phyloP scores from a whole-genome alignment of 2,888 invertebrate genomes.

The Cosmopolites sordidus region DNA sequence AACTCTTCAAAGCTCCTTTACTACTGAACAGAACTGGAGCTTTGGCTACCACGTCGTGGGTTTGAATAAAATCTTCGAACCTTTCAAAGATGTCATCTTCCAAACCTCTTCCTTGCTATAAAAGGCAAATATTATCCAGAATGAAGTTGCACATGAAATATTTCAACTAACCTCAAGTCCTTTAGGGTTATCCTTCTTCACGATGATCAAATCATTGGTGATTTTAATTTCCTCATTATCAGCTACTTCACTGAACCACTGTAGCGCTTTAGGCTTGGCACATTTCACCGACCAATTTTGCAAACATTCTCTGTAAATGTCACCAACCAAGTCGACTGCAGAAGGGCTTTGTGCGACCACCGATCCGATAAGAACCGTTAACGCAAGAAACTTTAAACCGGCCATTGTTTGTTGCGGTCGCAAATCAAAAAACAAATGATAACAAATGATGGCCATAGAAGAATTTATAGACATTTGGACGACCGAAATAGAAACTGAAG shows the following conservation, averaged over 20 bases:
- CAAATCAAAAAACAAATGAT: conserved; percentile 25
- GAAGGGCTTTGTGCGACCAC: conserved; percentile 43
- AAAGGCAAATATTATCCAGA: no score
- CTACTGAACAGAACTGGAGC: conserved; percentile 62
- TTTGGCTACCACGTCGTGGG: conserved; percentile 70
- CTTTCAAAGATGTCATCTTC: conserved; percentile 62
- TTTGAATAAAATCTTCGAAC: conserved; percentile 70
- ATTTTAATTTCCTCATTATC: conserved; percentile 67
- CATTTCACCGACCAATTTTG: conserved; percentile 68
- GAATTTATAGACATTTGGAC: conserved; percentile 25
- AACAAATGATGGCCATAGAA: conserved; percentile 19
- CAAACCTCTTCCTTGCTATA: conserved; percentile 54
- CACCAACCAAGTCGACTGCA: conserved; percentile 60
- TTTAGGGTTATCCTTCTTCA: conserved; percentile 56
- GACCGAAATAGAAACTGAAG: conserved; percentile 48
- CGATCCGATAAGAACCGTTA: conserved; percentile 27
- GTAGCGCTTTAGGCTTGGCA: conserved; percentile 71
- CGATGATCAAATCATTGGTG: conserved; percentile 70
- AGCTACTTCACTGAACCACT: conserved; percentile 66
- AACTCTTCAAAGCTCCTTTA: conserved; percentile 55
- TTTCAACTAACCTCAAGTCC: conserved; percentile 25
- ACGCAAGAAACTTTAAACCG: conserved; percentile 17
- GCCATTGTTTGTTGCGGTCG: conserved; percentile 13
- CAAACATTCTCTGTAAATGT: conserved; percentile 65
- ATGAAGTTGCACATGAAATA: neutral